Conservation (phyloP, 2,797 vertebrate genomes). For the Cottoperca gobio region DNA sequence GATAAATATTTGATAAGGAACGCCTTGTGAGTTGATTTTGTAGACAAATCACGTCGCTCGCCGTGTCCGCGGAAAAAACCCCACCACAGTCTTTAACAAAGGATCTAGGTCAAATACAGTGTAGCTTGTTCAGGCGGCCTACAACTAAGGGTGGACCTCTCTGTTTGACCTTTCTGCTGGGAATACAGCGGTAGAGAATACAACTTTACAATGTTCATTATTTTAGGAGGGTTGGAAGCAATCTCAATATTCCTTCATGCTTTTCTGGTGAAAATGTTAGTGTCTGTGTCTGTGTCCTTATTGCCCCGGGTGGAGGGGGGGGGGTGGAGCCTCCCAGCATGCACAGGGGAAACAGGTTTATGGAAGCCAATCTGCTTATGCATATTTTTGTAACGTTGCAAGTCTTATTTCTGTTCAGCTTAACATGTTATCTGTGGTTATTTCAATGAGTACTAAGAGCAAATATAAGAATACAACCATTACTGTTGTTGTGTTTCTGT, state of each 20-base stretch:
- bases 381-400: too few species aligned
- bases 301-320: too few species aligned
- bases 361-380: too few species aligned
- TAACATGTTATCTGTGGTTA: too few species aligned
- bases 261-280: too few species aligned
- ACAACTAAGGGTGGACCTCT: not conserved
- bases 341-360: too few species aligned
- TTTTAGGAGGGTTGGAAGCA: not conserved
- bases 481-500: too few species aligned
- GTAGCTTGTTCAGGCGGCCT: not conserved
- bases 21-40: conserved; percentile 64
- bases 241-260: not conserved
- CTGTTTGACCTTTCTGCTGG: not conserved
- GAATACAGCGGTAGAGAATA: not conserved
- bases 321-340: too few species aligned
- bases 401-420: too few species aligned
- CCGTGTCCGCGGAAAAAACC: conserved; percentile 28
- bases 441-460: too few species aligned
- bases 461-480: too few species aligned
- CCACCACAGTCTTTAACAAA: conserved; percentile 25
- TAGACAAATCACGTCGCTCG: conserved; percentile 70
- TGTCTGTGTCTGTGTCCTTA: too few species aligned
- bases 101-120: conserved; percentile 65
- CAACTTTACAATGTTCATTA: not conserved
- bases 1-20: conserved; percentile 79